Percentiles rank a stretch among this genome's conserved stretches.
Evolutionary conservation across 2,797 vertebrate genomes (phyloP).

Genomic region (Anguilla marmorata): DNA sequence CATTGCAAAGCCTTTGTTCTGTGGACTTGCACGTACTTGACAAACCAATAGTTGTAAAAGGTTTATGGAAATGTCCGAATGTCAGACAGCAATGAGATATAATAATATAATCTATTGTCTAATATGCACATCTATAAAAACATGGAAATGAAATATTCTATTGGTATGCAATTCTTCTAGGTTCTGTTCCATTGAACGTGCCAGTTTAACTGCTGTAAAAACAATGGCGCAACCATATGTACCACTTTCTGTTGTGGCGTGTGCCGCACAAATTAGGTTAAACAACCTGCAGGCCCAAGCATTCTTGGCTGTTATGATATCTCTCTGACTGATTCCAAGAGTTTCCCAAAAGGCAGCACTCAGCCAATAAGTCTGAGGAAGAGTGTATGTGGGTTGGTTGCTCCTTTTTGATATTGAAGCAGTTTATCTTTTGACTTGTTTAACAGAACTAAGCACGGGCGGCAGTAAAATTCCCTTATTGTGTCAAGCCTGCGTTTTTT

Average conservation of each 20-base stretch:
- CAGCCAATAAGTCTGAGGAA: slow-evolving; percentile 2
- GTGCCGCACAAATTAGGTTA: slow-evolving; percentile 1
- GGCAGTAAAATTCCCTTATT: neutral
- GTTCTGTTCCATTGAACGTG: neutral
- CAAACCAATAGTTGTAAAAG: neutral
- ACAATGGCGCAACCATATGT: neutral
- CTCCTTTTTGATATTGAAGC: neutral
- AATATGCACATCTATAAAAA: neutral
- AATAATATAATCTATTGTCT: neutral
- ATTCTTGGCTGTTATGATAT: neutral
- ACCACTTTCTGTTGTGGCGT: neutral
- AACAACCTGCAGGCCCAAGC: slow-evolving; percentile 4
- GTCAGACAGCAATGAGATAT: neutral
- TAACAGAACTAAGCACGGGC: neutral
- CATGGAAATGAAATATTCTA: neutral
- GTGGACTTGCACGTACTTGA: neutral
- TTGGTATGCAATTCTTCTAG: neutral
- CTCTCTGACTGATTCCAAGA: neutral
- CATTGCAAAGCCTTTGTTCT: neutral
- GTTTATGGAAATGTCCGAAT: neutral
- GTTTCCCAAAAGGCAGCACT: neutral
- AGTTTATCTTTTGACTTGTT: neutral
- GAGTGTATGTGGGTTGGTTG: neutral
- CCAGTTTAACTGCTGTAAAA: neutral
- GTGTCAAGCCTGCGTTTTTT: neutral